Evolutionary conservation across 2,888 invertebrate species (phyloP), one percentile per base, ranked within the genome.

Genomic region (Lasioglossum villosulum): DNA sequence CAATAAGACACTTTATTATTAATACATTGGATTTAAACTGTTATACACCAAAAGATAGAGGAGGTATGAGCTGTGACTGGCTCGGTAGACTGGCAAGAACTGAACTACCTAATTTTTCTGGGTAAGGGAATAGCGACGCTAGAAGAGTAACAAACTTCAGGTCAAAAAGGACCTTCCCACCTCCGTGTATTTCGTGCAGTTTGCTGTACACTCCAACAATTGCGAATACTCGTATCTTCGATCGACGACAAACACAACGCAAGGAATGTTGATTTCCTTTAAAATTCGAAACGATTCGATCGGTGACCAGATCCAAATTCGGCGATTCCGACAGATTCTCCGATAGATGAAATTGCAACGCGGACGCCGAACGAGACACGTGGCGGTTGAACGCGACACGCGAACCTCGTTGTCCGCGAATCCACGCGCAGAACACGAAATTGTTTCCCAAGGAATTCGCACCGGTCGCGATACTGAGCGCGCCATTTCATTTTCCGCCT

Each of bases 401-500:
- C 72, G 59, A 45, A 5, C 27, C 27, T 34, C 59, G 72, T 86
- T 86, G 86, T 80, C 86, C 74, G 66, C 56, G 39, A 70, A 45
- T 74, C 39, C 23, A 30, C 37, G 52, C 78, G 66, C 68, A 39
- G 45, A 63, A 45, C 45, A 52, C 66, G 34, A 45, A 6, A 37
- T 23, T 82, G 77, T 86, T 86, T 86, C 75, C 19, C 66, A 48
- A 39, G 73, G 68, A 63, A 79, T 78, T 74, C n/a, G 30, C 16
- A 30, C 66, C 39, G 68, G 37, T 68, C 68, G 34, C 68, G 68
- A 68, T 68, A 68, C 68, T 66, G 66, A 39, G 34, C 76, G 75
- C 75, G 59, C 42, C 74, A 70, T 78, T 86, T 82, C 75, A 78
- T 80, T 86, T 77, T 56, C 48, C 78, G 76, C 59, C 63, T 59